Evolutionary conservation across 2,797 vertebrate species (phyloP).

Genomic region (Eulemur albifrons): DNA sequence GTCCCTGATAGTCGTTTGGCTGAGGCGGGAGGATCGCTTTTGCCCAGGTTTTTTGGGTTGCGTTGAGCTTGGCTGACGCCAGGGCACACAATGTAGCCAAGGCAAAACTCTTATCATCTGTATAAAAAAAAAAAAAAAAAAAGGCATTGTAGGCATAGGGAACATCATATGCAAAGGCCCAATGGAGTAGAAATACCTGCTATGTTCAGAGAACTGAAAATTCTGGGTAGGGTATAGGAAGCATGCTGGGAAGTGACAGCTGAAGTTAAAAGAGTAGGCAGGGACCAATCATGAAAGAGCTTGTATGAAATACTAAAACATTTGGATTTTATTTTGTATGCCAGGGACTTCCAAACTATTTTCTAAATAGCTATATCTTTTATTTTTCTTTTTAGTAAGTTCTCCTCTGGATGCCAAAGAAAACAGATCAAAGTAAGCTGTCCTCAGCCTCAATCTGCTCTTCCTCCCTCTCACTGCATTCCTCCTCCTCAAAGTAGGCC

Average conservation of each 20-base stretch:
- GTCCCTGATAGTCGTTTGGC: too few relatives aligned
- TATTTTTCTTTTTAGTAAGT: slow-evolving; percentile 4
- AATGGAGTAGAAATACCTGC: background rate
- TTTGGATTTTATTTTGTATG: background rate
- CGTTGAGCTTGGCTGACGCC: too few relatives aligned
- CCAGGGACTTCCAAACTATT: background rate
- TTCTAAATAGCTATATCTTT: background rate
- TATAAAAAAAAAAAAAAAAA: background rate
- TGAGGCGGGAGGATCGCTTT: too few relatives aligned
- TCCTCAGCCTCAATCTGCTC: background rate
- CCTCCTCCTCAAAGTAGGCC: background rate
- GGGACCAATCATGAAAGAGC: background rate
- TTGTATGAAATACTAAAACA: background rate
- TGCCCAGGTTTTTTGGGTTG: too few relatives aligned
- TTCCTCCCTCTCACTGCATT: background rate
- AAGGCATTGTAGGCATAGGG: background rate
- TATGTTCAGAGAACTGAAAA: background rate
- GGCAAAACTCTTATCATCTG: too few relatives aligned
- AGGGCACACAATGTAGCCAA: too few relatives aligned
- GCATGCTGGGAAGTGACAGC: background rate
- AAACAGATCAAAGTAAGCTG: background rate
- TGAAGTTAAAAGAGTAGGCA: background rate
- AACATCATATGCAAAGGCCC: background rate
- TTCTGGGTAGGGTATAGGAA: background rate
- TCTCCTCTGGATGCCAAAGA: background rate